Evolutionary conservation across 2,888 invertebrate genomes (phyloP).

Genomic region (Mystacides longicornis): DNA sequence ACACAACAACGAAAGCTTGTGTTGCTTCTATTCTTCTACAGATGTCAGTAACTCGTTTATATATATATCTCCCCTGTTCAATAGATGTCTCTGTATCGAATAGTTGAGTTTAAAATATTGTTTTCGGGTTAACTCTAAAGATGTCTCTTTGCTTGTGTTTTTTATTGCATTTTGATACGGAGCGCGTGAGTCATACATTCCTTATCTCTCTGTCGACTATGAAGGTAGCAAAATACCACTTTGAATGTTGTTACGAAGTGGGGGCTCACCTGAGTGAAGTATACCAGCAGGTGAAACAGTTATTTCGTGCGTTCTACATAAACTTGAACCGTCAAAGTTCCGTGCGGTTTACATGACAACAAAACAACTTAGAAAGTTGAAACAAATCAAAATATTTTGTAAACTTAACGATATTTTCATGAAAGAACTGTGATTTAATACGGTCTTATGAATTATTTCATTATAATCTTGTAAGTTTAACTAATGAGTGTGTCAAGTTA

Average conservation of each 20-base stretch:
- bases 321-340: neutral
- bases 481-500: neutral
- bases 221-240: neutral
- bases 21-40: neutral
- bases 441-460: no score
- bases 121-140: neutral
- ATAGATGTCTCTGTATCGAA: neutral
- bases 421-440: no score
- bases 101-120: neutral
- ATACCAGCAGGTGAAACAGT: constrained; percentile 21
- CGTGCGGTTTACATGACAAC: constrained; percentile 2
- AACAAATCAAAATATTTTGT: neutral
- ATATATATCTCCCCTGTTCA: neutral
- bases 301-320: constrained; percentile 19
- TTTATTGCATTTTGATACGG: no score
- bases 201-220: neutral
- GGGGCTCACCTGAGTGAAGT: constrained; percentile 17
- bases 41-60: neutral
- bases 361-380: constrained; percentile 2
- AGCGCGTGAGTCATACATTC: no score
- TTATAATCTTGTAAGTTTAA: no score
- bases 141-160: neutral
- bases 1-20: no score
- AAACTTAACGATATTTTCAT: neutral
- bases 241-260: neutral